These are phyloP conservation scores for Capromys pilorides DNA, from an alignment of 2,797 vertebrate genomes.

Conservation along the genomic window DNA sequence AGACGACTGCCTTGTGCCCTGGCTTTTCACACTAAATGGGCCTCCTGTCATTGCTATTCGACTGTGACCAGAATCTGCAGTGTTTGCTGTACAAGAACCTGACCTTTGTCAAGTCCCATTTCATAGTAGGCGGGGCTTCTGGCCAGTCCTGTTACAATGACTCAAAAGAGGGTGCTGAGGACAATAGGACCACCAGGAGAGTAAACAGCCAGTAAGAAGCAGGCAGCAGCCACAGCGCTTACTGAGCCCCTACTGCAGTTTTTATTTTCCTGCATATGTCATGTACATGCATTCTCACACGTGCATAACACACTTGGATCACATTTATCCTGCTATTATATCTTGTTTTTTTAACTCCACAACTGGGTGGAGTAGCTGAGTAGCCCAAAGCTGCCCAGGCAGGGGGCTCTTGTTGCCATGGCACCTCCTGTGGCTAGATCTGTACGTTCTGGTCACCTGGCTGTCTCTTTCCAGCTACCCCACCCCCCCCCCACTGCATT, in stretches of 20 bases:
- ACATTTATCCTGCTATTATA: neutral
- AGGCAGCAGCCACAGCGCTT: neutral
- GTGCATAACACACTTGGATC: neutral
- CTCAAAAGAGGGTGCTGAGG: neutral
- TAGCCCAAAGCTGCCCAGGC: neutral
- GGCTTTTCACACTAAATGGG: neutral
- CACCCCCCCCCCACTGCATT: too few relatives aligned
- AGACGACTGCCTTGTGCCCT: neutral
- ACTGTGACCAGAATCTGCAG: neutral
- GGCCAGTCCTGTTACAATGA: neutral
- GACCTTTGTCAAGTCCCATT: neutral
- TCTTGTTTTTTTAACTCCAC: neutral
- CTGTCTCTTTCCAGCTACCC: neutral
- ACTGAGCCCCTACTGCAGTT: neutral
- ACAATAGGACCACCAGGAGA: neutral
- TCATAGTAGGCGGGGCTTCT: neutral
- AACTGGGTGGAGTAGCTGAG: neutral
- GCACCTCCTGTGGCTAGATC: neutral
- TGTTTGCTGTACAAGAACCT: neutral
- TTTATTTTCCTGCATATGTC: neutral
- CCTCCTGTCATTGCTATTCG: neutral
- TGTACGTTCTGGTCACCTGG: neutral
- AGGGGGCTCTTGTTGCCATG: neutral
- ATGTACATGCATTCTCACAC: neutral
- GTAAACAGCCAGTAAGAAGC: neutral